Evolutionary conservation across 2,888 invertebrate genomes (phyloP).

Genomic region (Xylocampa areola): DNA sequence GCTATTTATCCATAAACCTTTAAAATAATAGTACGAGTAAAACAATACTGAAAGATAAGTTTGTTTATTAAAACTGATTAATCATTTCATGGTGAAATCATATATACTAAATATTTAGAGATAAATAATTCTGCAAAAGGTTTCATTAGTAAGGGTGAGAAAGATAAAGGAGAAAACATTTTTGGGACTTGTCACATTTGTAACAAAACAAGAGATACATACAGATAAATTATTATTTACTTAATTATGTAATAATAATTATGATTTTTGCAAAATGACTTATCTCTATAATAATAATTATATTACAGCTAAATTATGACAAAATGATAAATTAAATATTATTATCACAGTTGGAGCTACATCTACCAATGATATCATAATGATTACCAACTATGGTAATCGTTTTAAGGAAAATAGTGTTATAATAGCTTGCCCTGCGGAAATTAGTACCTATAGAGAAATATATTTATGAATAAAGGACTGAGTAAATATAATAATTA

Average conservation of each 20-base stretch:
- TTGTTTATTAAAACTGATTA: slow-evolving; percentile 47
- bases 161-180: too few species aligned
- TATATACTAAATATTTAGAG: slow-evolving; percentile 23
- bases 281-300: slow-evolving; percentile 28
- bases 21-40: slow-evolving; percentile 9
- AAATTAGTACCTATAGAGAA: slow-evolving; percentile 1
- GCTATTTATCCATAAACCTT: too few species aligned
- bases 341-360: slow-evolving; percentile 84
- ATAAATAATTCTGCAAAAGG: slow-evolving; percentile 24
- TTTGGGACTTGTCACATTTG: too few species aligned
- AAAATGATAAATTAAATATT: slow-evolving; percentile 58
- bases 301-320: slow-evolving; percentile 37
- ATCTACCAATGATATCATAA: slow-evolving; percentile 64
- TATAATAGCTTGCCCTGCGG: slow-evolving; percentile 18
- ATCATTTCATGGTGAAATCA: slow-evolving; percentile 40
- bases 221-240: too few species aligned
- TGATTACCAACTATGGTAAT: slow-evolving; percentile 40
- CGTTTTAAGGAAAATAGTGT: slow-evolving; percentile 4
- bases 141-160: neutral
- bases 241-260: too few species aligned
- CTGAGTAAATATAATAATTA: slow-evolving; percentile 1
- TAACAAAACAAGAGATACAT: too few species aligned
- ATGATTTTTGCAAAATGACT: slow-evolving; percentile 34
- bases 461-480: slow-evolving; percentile 3
- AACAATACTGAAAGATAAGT: slow-evolving; percentile 33